A percentile compares a stretch with the other conserved stretches of the same genome.
These are phyloP conservation scores for Paracentrotus lividus DNA, from an alignment of 53 echinoderm and acorn worm species.

Conservation along the genomic window DNA sequence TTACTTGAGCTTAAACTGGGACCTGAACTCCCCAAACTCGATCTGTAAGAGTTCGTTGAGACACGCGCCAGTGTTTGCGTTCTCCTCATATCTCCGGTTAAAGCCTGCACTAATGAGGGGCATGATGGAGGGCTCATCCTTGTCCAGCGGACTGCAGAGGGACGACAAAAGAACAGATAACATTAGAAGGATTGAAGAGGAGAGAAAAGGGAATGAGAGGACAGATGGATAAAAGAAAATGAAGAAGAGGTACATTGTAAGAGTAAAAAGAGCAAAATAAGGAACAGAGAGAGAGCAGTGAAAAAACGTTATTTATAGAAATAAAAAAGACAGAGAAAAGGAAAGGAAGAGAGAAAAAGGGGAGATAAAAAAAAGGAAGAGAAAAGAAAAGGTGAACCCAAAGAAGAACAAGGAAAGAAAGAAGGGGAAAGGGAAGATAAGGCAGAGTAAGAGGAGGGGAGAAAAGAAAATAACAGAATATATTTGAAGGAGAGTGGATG, in stretches of 20 bases:
- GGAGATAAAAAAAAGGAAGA: neutral
- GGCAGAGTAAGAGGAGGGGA: neutral
- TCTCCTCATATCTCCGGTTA: constrained; percentile 85
- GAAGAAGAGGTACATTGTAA: neutral
- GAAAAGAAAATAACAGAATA: neutral
- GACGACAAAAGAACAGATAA: neutral
- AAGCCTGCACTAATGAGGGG: constrained; percentile 92
- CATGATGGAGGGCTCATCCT: constrained; percentile 88
- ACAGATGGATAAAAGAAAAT: neutral
- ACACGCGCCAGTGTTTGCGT: constrained; percentile 86
- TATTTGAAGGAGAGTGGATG: neutral
- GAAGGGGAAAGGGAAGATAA: neutral
- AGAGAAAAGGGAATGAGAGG: neutral
- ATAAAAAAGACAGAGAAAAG: neutral
- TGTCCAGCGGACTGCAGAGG: constrained; percentile 69
- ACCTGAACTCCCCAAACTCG: constrained; percentile 90
- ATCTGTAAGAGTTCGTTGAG: constrained; percentile 95
- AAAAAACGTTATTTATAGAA: neutral
- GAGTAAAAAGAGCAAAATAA: neutral
- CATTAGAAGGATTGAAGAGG: neutral
- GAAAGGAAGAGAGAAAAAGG: neutral
- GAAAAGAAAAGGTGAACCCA: neutral
- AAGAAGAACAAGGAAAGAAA: neutral
- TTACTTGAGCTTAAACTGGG: constrained; percentile 93
- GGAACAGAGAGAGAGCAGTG: neutral